phyloP scores from a whole-genome alignment of 2,797 vertebrate genomes.

The Naso thynnoides region DNA sequence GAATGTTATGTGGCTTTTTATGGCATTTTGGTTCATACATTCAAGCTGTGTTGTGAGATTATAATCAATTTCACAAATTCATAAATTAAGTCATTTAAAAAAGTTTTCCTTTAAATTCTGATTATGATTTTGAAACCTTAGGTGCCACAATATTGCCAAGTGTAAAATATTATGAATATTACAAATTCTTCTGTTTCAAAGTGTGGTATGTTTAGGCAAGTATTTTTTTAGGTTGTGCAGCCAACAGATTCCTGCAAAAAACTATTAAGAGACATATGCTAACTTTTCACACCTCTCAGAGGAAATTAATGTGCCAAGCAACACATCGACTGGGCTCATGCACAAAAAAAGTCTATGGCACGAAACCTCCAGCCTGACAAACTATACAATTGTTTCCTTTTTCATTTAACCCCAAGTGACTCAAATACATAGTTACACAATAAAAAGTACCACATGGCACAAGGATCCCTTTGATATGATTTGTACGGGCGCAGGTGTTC shows the following conservation, averaged over 20 bases:
- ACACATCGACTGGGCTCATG: not conserved
- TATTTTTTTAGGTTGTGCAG: not conserved
- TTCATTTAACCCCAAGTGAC: constrained; percentile 8
- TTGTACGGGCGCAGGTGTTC: constrained; percentile 37
- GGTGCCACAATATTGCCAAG: not conserved
- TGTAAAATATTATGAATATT: not conserved
- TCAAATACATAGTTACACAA: not conserved
- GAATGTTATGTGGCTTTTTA: not conserved
- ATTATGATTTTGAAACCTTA: not conserved
- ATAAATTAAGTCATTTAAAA: not conserved
- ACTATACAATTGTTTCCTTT: constrained; percentile 19
- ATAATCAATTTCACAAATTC: not conserved
- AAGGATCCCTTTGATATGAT: constrained; percentile 28
- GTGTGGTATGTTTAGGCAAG: accelerated
- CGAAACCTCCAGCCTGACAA: not conserved
- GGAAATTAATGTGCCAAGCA: not conserved
- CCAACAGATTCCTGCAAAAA: not conserved
- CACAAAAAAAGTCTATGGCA: not conserved
- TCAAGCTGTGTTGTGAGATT: not conserved
- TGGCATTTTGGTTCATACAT: not conserved
- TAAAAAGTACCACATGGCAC: constrained; percentile 17
- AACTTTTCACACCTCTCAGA: constrained; percentile 13
- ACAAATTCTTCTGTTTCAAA: not conserved
- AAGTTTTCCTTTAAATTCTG: not conserved
- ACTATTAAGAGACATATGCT: not conserved